Evolutionary conservation across 2,888 invertebrate genomes (phyloP).

Genomic region (Chymomyza procnemis): DNA sequence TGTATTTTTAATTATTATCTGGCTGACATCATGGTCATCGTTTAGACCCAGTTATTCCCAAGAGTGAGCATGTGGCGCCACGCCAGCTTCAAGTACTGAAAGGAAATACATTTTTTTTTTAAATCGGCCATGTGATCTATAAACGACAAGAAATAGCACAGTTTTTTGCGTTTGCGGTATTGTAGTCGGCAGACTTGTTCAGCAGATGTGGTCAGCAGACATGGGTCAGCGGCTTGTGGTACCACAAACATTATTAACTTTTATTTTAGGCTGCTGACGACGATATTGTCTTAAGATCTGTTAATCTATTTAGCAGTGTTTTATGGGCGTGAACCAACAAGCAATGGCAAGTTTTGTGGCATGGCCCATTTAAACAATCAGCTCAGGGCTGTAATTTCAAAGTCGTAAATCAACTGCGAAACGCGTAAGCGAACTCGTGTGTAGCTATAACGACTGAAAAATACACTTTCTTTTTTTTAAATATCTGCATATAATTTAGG

Average conservation of each 20-base stretch:
- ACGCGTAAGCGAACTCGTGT: background rate
- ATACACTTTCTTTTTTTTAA: background rate
- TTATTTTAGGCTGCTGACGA: background rate
- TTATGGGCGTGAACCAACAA: background rate
- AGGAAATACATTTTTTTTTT: background rate
- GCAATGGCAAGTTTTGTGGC: background rate
- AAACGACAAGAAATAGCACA: background rate
- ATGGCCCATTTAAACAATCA: background rate
- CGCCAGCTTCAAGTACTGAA: background rate
- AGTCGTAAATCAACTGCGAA: background rate
- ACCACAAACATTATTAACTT: background rate
- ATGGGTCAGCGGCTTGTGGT: too few species aligned
- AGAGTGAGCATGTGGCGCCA: background rate
- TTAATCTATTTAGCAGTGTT: background rate
- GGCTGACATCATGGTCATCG: background rate
- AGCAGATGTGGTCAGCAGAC: background rate
- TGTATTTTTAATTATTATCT: background rate
- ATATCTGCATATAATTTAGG: too few species aligned
- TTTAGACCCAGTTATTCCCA: background rate
- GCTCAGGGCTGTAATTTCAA: background rate
- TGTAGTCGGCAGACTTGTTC: background rate
- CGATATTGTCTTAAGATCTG: background rate
- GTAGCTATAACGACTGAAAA: background rate
- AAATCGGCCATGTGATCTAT: background rate
- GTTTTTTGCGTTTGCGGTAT: background rate